These are phyloP conservation scores for Paragorgia papillata DNA, from an alignment of 92 coral and sea anemone genomes.

Conservation along the genomic window DNA sequence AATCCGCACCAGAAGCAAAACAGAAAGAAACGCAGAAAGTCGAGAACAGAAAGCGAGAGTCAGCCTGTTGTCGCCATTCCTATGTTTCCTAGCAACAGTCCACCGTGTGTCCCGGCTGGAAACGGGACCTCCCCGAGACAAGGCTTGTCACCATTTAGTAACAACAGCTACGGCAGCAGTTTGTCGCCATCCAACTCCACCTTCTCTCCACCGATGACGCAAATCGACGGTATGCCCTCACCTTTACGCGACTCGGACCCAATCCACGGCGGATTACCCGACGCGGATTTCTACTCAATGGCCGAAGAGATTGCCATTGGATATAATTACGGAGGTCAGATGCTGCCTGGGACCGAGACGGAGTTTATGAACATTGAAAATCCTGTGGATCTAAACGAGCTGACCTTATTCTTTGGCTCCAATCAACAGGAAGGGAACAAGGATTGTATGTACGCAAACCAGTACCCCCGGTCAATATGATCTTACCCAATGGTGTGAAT, in stretches of 20 bases:
- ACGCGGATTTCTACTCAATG: conserved; percentile 64
- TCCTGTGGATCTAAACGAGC: conserved; percentile 47
- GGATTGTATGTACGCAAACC: conserved; percentile 34
- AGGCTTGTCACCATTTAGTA: conserved; percentile 37
- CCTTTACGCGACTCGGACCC: conserved; percentile 73
- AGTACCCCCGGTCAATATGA: conserved; percentile 33
- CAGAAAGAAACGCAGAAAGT: conserved; percentile 55
- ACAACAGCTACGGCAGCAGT: conserved; percentile 76
- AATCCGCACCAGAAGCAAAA: conserved; percentile 50
- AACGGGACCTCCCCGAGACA: conserved; percentile 80
- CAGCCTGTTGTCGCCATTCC: conserved; percentile 50
- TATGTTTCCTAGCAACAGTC: conserved; percentile 50
- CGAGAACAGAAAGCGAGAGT: conserved; percentile 70
- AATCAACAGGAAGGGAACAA: conserved; percentile 16
- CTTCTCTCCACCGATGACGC: conserved; percentile 78
- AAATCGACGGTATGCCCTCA: conserved; percentile 75
- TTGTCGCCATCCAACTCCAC: conserved; percentile 96
- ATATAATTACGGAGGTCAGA: conserved; percentile 37
- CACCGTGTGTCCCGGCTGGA: conserved; percentile 52
- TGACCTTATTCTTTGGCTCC: conserved; percentile 41
- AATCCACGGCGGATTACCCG: conserved; percentile 61
- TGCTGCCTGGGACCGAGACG: conserved; percentile 48
- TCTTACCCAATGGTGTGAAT: conserved; percentile 27
- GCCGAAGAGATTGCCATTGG: conserved; percentile 53
- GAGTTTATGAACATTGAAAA: conserved; percentile 49